Percentiles rank a stretch among this genome's conserved stretches.
These are phyloP conservation scores for Mormyrus iriodes DNA, from an alignment of 2,113 vertebrate species.

Conservation along the genomic window DNA sequence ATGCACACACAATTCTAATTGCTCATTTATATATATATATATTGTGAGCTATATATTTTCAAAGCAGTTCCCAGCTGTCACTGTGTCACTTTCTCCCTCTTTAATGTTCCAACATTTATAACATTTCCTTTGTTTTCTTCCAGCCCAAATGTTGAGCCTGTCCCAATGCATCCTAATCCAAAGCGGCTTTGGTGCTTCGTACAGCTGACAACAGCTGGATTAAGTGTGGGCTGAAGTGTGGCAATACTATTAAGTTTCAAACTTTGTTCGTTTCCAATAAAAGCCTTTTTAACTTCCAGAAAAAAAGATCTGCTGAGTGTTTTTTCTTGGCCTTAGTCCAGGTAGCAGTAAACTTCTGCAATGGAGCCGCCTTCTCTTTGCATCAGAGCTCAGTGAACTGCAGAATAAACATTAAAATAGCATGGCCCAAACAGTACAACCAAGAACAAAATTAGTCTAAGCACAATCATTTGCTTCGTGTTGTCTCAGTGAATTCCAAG, in stretches of 20 bases:
- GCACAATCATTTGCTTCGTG: not conserved
- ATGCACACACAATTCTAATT: not conserved
- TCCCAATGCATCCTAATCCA: not conserved
- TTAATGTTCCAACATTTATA: not conserved
- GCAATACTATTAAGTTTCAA: not conserved
- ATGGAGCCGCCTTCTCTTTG: not conserved
- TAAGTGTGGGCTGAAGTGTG: not conserved
- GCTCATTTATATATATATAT: too few relatives aligned
- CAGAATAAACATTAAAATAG: not conserved
- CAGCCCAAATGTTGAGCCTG: not conserved
- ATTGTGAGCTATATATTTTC: not conserved
- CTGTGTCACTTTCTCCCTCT: not conserved
- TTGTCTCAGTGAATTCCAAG: not conserved
- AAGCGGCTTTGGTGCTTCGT: not conserved
- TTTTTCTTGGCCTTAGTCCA: not conserved
- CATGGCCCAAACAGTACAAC: not conserved
- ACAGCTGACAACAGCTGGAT: not conserved
- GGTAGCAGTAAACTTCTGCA: not conserved
- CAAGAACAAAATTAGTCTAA: not conserved
- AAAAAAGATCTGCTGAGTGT: not conserved
- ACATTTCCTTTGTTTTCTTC: not conserved
- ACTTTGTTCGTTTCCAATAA: not conserved
- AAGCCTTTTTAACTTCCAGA: not conserved
- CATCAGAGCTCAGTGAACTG: not conserved
- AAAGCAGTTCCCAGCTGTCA: not conserved